These are phyloP conservation scores for Dasyprocta punctata DNA, from an alignment of 2,113 vertebrate species.

Conservation along the genomic window DNA sequence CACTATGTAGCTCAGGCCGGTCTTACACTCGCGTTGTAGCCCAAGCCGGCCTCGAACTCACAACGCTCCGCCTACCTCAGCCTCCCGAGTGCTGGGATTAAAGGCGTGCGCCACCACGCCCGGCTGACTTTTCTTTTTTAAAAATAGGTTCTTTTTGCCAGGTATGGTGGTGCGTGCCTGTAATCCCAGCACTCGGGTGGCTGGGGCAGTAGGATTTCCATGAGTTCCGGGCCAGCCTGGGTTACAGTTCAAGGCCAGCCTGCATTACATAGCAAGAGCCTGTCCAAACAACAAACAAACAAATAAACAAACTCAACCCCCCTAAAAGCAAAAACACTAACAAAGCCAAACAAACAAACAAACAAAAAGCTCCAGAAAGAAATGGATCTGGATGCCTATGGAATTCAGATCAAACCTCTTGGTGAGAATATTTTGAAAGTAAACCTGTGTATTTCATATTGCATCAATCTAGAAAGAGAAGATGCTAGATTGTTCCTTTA, in stretches of 20 bases:
- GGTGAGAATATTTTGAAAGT: not conserved
- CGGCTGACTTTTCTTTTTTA: not conserved
- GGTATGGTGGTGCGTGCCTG: not conserved
- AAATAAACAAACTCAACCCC: too few species aligned
- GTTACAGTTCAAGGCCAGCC: not conserved
- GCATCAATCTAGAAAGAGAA: not conserved
- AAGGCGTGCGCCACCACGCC: not conserved
- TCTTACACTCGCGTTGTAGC: too few species aligned
- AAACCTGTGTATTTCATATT: not conserved
- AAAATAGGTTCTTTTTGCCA: not conserved
- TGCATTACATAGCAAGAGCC: not conserved
- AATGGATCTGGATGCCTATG: not conserved
- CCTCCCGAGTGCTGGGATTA: not conserved
- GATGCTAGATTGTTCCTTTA: not conserved
- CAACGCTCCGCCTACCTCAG: not conserved
- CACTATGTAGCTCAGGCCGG: too few species aligned
- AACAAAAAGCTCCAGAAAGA: too few species aligned
- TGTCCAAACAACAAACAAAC: not conserved
- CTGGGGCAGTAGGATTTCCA: not conserved
- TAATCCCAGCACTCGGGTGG: not conserved
- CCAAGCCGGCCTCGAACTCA: not conserved
- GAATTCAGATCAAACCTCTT: not conserved
- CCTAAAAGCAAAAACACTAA: too few species aligned
- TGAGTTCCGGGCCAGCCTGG: not conserved
- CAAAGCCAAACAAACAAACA: too few species aligned